Conservation (phyloP, 2,113 vertebrate species). For the Lamprologus speciosus region DNA sequence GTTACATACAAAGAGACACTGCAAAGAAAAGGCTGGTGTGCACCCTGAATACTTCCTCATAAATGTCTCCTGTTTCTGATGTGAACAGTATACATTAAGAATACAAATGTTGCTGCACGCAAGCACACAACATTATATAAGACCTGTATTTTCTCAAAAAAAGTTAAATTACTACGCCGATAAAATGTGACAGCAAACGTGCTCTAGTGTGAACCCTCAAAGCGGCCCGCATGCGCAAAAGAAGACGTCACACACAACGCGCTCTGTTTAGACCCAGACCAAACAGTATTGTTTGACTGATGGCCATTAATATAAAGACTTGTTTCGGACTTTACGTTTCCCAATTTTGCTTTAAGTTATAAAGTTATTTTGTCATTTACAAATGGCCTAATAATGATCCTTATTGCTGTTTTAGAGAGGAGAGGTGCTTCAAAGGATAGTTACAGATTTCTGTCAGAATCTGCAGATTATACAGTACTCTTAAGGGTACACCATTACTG, state of each 20-base stretch:
- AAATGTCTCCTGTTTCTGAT: background rate
- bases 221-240: background rate
- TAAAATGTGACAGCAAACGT: fast-evolving
- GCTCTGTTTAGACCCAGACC: background rate
- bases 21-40: background rate
- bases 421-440: background rate
- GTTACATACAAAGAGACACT: background rate
- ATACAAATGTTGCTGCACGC: background rate
- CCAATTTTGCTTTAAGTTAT: background rate
- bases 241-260: fast-evolving
- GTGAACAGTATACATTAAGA: background rate
- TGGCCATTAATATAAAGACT: fast-evolving
- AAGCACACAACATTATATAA: background rate
- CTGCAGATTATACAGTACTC: background rate
- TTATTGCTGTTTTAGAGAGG: background rate
- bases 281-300: background rate
- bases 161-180: fast-evolving
- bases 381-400: fast-evolving
- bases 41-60: background rate
- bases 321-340: fast-evolving
- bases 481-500: too few relatives aligned
- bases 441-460: background rate
- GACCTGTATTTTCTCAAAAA: background rate
- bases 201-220: background rate
- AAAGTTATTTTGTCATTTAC: fast-evolving